Conservation (phyloP, 2,797 vertebrate genomes). For the Calcarius lapponicus region DNA sequence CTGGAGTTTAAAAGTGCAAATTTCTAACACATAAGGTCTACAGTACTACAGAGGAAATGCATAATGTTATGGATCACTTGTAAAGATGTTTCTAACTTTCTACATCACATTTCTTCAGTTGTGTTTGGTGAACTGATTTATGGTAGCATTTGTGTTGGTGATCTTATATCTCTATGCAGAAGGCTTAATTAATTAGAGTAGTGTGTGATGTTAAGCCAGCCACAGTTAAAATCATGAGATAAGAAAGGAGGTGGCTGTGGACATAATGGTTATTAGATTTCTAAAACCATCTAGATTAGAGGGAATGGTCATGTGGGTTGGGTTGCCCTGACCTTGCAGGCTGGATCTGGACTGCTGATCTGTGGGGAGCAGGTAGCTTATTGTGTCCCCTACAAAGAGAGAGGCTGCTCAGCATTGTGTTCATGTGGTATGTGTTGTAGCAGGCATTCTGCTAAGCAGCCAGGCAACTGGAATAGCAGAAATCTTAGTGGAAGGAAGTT, state of each 20-base stretch:
- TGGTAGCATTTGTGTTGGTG: not conserved
- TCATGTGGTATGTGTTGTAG: not conserved
- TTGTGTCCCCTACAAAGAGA: not conserved
- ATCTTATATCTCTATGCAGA: not conserved
- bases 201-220: not conserved
- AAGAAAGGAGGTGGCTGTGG: not conserved
- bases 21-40: not conserved
- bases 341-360: not conserved
- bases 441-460: not conserved
- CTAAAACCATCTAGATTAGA: not conserved
- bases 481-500: not conserved
- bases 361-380: not conserved
- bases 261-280: not conserved
- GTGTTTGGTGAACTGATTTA: not conserved
- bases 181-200: not conserved
- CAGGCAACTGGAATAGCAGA: not conserved
- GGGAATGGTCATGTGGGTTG: accelerated
- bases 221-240: not conserved
- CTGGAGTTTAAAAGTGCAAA: not conserved
- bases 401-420: not conserved
- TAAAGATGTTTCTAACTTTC: not conserved
- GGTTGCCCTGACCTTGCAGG: not conserved
- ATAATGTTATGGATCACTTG: not conserved
- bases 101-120: not conserved
- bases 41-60: not conserved